These are phyloP conservation scores for Ptiloglossa arizonensis DNA, from an alignment of 1,140 invertebrate species.

Conservation along the genomic window DNA sequence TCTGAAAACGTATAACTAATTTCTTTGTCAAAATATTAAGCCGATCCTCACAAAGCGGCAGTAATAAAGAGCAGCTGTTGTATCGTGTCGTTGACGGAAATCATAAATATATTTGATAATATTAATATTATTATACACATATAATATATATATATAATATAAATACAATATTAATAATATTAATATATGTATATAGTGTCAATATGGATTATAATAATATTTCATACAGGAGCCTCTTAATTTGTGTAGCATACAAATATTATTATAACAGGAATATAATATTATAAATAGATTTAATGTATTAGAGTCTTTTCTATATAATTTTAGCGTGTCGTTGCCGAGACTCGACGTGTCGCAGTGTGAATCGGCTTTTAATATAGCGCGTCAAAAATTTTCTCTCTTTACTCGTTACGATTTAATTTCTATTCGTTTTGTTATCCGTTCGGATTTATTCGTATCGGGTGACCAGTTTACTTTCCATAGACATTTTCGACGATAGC, in stretches of 20 bases:
- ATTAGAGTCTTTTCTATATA: conserved; percentile 37
- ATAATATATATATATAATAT: conserved; percentile 47
- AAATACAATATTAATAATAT: conserved; percentile 49
- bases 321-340: conserved; percentile 31
- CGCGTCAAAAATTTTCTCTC: not conserved
- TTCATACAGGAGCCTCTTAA: conserved; percentile 37
- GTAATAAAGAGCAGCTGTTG: conserved; percentile 18
- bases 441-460: not conserved
- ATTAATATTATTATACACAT: conserved; percentile 51
- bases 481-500: conserved; percentile 65
- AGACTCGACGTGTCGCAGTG: conserved; percentile 36
- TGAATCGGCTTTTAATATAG: conserved; percentile 33
- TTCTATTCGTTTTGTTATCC: not conserved
- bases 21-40: conserved; percentile 33
- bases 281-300: conserved; percentile 49
- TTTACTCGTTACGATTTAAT: not conserved
- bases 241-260: conserved; percentile 44
- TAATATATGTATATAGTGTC: conserved; percentile 44
- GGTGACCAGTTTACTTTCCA: not conserved
- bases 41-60: conserved; percentile 30
- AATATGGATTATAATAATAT: conserved; percentile 44
- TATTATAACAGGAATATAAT: conserved; percentile 47
- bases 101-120: conserved; percentile 40
- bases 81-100: conserved; percentile 17
- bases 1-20: not conserved